These are phyloP conservation scores for Anarhynchus alexandrinus DNA, from an alignment of 2,113 vertebrate genomes.

Conservation along the genomic window DNA sequence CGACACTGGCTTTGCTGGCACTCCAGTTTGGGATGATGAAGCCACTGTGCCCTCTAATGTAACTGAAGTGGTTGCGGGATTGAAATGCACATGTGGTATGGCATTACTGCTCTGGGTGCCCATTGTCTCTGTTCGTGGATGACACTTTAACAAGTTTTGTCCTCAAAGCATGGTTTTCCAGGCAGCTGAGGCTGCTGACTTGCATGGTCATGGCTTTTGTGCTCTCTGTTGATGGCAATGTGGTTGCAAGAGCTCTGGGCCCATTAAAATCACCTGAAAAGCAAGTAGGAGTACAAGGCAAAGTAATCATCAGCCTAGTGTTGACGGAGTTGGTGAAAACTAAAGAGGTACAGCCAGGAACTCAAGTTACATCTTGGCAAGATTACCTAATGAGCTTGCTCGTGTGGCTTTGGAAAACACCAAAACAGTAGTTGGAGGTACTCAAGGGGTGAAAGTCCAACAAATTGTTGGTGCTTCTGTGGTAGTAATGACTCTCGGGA, in stretches of 20 bases:
- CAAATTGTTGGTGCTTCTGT: neutral
- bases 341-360: neutral
- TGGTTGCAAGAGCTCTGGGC: neutral
- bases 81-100: fast-evolving
- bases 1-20: fast-evolving
- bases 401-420: neutral
- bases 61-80: neutral
- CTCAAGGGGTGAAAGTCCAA: neutral
- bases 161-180: neutral
- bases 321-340: neutral
- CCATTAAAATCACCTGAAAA: neutral
- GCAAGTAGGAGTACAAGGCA: neutral
- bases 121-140: neutral
- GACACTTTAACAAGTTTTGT: neutral
- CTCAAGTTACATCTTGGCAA: slow-evolving; percentile 10
- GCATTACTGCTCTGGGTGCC: neutral
- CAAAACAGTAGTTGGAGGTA: neutral
- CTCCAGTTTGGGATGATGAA: neutral
- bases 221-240: fast-evolving
- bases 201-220: fast-evolving
- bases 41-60: neutral
- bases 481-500: neutral
- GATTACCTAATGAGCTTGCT: neutral
- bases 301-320: neutral
- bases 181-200: neutral